These are phyloP conservation scores for Cyclura pinguis DNA, from an alignment of 2,797 vertebrate genomes.

Conservation along the genomic window DNA sequence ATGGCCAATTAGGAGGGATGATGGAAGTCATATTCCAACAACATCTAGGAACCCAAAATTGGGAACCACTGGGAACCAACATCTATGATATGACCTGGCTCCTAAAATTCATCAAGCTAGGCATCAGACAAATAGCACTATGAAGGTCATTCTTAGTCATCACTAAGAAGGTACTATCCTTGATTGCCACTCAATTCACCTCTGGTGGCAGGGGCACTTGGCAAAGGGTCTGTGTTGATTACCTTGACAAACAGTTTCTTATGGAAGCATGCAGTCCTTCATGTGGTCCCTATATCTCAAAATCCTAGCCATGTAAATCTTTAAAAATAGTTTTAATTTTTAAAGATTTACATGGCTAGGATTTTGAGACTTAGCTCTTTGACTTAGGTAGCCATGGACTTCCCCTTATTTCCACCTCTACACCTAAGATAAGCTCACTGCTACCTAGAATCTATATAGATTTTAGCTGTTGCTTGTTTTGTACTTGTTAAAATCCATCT, in stretches of 20 bases:
- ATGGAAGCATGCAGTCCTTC: not conserved
- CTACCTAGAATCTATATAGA: too few species aligned
- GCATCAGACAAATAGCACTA: not conserved
- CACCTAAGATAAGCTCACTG: too few species aligned
- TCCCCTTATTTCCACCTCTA: too few species aligned
- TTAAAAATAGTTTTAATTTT: too few species aligned
- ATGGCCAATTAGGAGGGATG: not conserved
- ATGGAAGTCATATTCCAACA: not conserved
- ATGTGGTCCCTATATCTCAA: too few species aligned
- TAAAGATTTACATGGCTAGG: too few species aligned
- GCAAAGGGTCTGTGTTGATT: not conserved
- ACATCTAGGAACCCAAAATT: not conserved
- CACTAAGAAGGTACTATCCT: not conserved
- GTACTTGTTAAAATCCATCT: too few species aligned
- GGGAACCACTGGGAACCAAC: not conserved
- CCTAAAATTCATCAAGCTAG: not conserved
- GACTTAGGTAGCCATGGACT: too few species aligned
- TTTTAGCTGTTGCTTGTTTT: too few species aligned
- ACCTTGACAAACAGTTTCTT: not conserved
- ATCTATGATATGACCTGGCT: not conserved
- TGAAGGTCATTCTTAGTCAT: not conserved
- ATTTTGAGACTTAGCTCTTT: too few species aligned
- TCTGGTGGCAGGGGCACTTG: not conserved
- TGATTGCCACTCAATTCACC: not conserved
- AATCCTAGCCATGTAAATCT: not conserved